Evolutionary conservation across 2,797 vertebrate species (phyloP).

Genomic region (Naso thynnoides): DNA sequence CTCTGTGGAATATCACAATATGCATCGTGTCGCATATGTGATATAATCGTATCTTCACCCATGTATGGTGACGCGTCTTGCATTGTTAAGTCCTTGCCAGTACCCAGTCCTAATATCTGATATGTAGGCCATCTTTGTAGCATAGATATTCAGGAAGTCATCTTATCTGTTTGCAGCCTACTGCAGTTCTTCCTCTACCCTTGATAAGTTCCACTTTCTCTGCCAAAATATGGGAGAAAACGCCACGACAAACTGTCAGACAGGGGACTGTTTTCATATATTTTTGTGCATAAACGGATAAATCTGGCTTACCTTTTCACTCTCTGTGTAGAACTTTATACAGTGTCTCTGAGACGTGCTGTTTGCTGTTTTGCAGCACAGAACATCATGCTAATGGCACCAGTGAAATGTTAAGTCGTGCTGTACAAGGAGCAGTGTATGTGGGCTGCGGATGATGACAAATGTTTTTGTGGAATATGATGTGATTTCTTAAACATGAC

Average conservation of each 20-base stretch:
- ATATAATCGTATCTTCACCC: no score
- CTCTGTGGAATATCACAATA: no score
- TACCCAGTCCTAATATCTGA: no score
- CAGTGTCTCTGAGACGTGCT: not conserved
- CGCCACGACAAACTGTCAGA: not conserved
- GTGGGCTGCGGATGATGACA: not conserved
- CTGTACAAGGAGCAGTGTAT: not conserved
- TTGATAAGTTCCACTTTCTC: not conserved
- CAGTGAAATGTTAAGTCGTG: not conserved
- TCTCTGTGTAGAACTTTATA: not conserved
- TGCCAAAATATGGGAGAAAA: constrained; percentile 8
- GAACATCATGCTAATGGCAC: not conserved
- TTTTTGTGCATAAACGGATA: constrained; percentile 25
- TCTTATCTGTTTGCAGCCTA: not conserved
- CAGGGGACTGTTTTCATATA: constrained; percentile 1
- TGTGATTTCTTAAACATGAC: not conserved
- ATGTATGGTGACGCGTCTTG: no score
- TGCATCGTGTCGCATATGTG: no score
- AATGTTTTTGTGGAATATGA: not conserved
- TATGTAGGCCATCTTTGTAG: not conserved
- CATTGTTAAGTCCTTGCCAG: no score
- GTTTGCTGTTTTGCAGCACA: not conserved
- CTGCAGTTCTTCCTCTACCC: not conserved
- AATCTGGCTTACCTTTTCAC: not conserved
- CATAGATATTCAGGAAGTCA: not conserved